Conservation (phyloP, 2,113 vertebrate genomes). For the Hystrix brachyura region DNA sequence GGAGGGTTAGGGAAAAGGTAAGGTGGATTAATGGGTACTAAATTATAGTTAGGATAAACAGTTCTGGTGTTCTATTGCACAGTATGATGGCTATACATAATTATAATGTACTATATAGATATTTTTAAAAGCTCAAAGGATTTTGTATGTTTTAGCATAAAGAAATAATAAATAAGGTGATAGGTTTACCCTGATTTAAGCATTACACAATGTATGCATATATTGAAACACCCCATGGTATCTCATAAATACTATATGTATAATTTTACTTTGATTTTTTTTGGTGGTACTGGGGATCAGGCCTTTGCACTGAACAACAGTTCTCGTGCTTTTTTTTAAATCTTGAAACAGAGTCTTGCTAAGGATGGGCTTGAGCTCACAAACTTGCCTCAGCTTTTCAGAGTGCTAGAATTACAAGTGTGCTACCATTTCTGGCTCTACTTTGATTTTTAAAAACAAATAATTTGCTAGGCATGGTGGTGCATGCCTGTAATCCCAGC, state of each 20-base stretch:
- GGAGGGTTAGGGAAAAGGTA: neutral
- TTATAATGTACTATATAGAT: neutral
- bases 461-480: no score
- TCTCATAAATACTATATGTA: neutral
- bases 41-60: neutral
- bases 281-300: no score
- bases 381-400: no score
- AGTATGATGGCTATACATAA: neutral
- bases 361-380: no score
- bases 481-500: no score
- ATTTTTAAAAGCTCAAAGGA: neutral
- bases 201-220: neutral
- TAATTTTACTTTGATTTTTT: conserved; percentile 32
- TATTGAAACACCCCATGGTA: neutral
- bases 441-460: no score
- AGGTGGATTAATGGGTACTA: neutral
- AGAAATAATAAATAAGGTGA: neutral
- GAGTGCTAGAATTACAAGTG: no score
- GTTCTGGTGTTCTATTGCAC: neutral
- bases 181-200: neutral
- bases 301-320: no score
- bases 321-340: no score
- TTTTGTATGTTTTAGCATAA: neutral
- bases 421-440: no score
- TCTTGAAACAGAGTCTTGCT: no score